phyloP scores from a whole-genome alignment of 2,797 vertebrate species.

The Leuciscus waleckii region DNA sequence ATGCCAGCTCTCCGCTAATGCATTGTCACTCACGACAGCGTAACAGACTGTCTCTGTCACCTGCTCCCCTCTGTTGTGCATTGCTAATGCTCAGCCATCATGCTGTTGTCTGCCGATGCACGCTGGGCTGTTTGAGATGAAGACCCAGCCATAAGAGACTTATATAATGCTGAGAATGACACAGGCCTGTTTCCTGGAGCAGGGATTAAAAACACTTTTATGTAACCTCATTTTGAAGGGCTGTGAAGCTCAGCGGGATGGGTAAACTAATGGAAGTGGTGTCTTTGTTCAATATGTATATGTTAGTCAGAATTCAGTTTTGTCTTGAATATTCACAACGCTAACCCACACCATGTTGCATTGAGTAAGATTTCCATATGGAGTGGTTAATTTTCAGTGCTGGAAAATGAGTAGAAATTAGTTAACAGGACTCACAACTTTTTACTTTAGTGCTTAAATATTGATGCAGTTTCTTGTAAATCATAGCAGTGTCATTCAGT shows the following conservation, averaged over 20 bases:
- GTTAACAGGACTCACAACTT: neutral
- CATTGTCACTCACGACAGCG: constrained; percentile 14
- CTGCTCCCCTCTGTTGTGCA: constrained; percentile 26
- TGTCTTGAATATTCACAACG: neutral
- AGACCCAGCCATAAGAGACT: constrained; percentile 59
- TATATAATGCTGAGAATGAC: constrained; percentile 68
- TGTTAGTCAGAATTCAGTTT: neutral
- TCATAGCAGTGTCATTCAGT: neutral
- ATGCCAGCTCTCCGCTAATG: constrained; percentile 26
- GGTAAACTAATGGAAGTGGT: constrained; percentile 18
- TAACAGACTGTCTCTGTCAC: constrained; percentile 45
- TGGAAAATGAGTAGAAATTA: neutral
- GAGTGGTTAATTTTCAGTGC: neutral
- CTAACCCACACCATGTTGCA: neutral
- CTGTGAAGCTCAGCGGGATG: constrained; percentile 41
- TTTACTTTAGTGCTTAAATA: constrained; percentile 2
- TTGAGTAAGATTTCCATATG: constrained; percentile 16
- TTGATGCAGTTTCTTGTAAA: neutral
- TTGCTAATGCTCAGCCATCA: constrained; percentile 36
- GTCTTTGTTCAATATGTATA: constrained; percentile 14
- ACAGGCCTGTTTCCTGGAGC: constrained; percentile 68
- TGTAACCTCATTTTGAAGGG: constrained; percentile 70
- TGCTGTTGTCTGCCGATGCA: constrained; percentile 23
- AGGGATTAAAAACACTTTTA: constrained; percentile 76
- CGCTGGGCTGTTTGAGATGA: constrained; percentile 21